These are phyloP conservation scores for Tauraco hartlaubi DNA, from an alignment of 2,797 vertebrate genomes.

Conservation along the genomic window DNA sequence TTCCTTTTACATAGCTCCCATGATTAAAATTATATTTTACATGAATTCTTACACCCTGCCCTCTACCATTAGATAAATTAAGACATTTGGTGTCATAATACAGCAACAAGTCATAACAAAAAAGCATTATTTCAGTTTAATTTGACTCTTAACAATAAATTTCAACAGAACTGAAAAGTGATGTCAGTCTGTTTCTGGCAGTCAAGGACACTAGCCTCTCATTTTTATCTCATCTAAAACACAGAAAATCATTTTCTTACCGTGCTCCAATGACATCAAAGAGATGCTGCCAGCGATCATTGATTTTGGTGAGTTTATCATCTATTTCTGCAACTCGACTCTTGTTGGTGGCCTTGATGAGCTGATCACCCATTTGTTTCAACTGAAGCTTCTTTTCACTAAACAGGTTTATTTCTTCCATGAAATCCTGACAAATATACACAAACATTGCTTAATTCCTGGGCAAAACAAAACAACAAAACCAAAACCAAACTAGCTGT, in stretches of 20 bases:
- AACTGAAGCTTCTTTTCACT: conserved; percentile 92
- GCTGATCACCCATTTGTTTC: conserved; percentile 91
- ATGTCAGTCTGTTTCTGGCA: background rate
- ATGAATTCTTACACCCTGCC: background rate
- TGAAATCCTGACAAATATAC: conserved; percentile 88
- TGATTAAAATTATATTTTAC: background rate
- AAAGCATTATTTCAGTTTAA: background rate
- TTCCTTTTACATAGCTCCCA: background rate
- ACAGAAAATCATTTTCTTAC: conserved; percentile 78
- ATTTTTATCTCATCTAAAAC: background rate
- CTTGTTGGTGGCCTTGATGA: conserved; percentile 90
- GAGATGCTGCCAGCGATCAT: conserved; percentile 94
- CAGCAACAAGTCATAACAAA: background rate
- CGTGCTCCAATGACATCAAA: conserved; percentile 92
- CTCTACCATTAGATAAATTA: background rate
- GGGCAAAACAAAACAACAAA: background rate
- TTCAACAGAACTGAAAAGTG: background rate
- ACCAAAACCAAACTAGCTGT: background rate
- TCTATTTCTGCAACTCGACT: conserved; percentile 87
- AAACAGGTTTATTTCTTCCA: conserved; percentile 95
- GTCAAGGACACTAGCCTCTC: background rate
- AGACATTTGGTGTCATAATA: background rate
- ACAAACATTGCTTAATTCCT: conserved; percentile 26
- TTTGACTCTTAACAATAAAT: background rate
- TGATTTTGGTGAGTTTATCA: conserved; percentile 91